These are phyloP conservation scores for Proteles cristata DNA, from an alignment of 2,113 vertebrate species.

Conservation along the genomic window DNA sequence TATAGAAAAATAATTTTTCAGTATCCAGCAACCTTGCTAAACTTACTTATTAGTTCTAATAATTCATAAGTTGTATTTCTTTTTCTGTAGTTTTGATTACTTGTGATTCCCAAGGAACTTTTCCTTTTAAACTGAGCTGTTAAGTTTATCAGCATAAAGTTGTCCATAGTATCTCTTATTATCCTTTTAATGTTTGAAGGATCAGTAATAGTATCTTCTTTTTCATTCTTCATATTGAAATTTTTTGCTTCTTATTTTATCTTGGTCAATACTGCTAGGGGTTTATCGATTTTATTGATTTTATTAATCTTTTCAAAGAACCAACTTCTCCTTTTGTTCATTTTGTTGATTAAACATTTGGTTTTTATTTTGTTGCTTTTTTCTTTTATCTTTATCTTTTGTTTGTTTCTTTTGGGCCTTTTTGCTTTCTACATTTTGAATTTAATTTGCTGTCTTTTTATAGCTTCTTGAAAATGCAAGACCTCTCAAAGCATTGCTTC, in stretches of 20 bases:
- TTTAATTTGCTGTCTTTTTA: not conserved
- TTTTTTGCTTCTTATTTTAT: not conserved
- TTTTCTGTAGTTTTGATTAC: not conserved
- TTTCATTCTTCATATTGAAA: not conserved
- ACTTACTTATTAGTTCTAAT: slow-evolving; percentile 1
- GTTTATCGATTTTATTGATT: not conserved
- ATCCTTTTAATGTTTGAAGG: not conserved
- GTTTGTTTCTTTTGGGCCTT: not conserved
- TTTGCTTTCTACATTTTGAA: not conserved
- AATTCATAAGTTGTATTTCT: not conserved
- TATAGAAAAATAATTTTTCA: not conserved
- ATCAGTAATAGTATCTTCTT: not conserved
- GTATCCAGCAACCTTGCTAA: not conserved
- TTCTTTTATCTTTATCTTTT: not conserved
- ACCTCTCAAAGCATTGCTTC: not conserved
- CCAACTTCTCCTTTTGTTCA: not conserved
- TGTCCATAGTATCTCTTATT: not conserved
- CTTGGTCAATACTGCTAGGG: not conserved
- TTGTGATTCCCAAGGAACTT: not conserved
- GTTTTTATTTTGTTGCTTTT: not conserved
- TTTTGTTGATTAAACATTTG: not conserved
- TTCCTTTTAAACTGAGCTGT: not conserved
- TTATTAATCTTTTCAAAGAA: not conserved
- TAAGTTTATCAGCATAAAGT: not conserved
- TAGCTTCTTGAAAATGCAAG: not conserved